phyloP scores from a whole-genome alignment of 2,113 vertebrate genomes.

The Pongo abelii region DNA sequence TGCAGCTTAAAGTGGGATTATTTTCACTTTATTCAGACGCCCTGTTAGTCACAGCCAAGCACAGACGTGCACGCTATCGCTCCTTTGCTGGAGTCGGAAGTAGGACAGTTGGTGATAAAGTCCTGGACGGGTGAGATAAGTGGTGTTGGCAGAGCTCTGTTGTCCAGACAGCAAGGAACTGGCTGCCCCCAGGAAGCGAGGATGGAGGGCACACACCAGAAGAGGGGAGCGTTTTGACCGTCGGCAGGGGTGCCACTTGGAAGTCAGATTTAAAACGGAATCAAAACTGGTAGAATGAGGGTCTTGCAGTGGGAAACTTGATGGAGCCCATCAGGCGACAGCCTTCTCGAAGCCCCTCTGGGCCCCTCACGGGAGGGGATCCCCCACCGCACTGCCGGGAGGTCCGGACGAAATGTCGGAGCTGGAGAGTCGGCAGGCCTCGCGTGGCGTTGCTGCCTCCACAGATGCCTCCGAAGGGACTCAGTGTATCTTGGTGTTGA shows the following conservation, averaged over 20 bases:
- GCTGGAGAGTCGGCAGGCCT: fast-evolving
- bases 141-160: neutral
- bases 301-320: neutral
- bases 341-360: too few species aligned
- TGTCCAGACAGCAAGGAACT: neutral
- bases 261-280: neutral
- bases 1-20: fast-evolving
- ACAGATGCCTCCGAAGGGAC: fast-evolving
- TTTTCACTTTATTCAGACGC: neutral
- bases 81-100: neutral
- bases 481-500: neutral
- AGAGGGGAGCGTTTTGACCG: neutral
- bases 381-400: fast-evolving
- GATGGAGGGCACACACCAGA: neutral
- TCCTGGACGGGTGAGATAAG: fast-evolving
- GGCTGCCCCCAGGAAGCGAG: neutral
- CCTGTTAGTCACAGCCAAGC: neutral
- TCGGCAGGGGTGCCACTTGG: neutral
- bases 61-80: neutral
- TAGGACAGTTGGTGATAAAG: neutral
- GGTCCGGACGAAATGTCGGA: too few species aligned
- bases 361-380: too few species aligned
- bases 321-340: neutral
- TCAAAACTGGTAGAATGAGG: neutral
- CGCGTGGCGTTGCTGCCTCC: neutral